phyloP scores from a whole-genome alignment of 2,888 invertebrate genomes.

The Synergus japonicus region DNA sequence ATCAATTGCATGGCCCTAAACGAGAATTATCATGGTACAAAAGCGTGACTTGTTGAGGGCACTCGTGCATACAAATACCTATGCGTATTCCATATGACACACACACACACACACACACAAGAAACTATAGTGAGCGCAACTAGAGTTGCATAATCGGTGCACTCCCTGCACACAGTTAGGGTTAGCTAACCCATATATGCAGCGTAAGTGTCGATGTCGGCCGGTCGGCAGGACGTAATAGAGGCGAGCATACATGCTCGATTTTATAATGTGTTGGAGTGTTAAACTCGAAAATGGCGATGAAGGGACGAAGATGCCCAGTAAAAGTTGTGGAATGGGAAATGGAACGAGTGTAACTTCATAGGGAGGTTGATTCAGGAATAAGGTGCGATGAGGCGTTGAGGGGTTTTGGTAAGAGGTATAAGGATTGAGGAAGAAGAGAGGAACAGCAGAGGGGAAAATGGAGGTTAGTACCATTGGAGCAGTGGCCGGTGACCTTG shows the following conservation, averaged over 20 bases:
- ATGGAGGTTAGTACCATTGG: slow-evolving; percentile 72
- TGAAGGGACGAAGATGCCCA: slow-evolving; percentile 47
- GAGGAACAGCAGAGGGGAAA: slow-evolving; percentile 35
- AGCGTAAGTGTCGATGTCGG: slow-evolving; percentile 32
- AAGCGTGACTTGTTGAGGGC: slow-evolving; percentile 31
- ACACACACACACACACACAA: slow-evolving; percentile 66
- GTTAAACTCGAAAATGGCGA: slow-evolving; percentile 39
- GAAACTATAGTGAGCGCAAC: slow-evolving; percentile 63
- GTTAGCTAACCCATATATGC: slow-evolving; percentile 42
- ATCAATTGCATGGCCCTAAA: slow-evolving; percentile 13
- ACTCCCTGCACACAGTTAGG: slow-evolving; percentile 34
- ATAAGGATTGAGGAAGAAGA: slow-evolving; percentile 45
- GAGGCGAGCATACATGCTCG: slow-evolving; percentile 42
- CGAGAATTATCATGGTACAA: slow-evolving; percentile 13
- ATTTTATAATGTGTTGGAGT: not conserved
- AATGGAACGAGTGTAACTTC: slow-evolving; percentile 37
- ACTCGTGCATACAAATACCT: slow-evolving; percentile 38
- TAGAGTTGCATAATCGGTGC: slow-evolving; percentile 65
- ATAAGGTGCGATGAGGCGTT: slow-evolving; percentile 44
- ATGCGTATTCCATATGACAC: slow-evolving; percentile 49
- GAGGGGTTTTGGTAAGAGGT: slow-evolving; percentile 46
- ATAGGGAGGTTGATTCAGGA: slow-evolving; percentile 39
- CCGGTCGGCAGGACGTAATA: slow-evolving; percentile 33
- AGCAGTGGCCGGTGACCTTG: slow-evolving; percentile 76
- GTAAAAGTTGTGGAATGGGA: not conserved